These are phyloP conservation scores for Stenchaetothrips biformis DNA, from an alignment of 2,888 invertebrate species.

Conservation along the genomic window DNA sequence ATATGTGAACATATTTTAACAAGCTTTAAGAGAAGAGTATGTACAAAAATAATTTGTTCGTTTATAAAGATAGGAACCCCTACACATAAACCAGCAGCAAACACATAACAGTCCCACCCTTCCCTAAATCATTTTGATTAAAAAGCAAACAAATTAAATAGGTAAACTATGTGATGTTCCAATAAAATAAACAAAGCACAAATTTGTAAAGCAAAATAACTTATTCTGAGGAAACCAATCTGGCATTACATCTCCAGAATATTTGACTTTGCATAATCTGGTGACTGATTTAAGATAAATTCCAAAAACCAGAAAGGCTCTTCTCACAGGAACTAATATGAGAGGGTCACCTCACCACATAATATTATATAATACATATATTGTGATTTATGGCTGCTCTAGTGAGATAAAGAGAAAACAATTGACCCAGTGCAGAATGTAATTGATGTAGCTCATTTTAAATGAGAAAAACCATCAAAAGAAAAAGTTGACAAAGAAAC, in stretches of 20 bases:
- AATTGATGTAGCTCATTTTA: too few species aligned
- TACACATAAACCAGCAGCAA: too few species aligned
- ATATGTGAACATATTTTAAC: too few species aligned
- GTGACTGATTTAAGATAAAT: background rate
- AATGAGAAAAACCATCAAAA: too few species aligned
- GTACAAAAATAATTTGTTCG: too few species aligned
- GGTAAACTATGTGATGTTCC: background rate
- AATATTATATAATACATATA: background rate
- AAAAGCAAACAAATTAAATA: conserved; percentile 30
- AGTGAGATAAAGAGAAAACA: conserved; percentile 3
- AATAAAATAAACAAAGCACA: conserved; percentile 32
- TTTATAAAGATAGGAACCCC: too few species aligned
- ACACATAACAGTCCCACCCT: background rate
- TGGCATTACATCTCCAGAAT: background rate
- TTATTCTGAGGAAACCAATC: conserved; percentile 18
- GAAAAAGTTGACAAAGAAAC: too few species aligned
- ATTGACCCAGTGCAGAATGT: too few species aligned
- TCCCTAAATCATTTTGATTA: background rate
- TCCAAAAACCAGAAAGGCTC: too few species aligned
- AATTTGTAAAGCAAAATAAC: background rate
- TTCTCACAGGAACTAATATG: too few species aligned
- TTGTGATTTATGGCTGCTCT: background rate
- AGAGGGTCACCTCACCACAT: background rate
- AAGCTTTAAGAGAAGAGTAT: too few species aligned
- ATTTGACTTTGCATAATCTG: background rate